A percentile compares a stretch with the other conserved stretches of the same genome.
phyloP scores from a whole-genome alignment of 2,888 invertebrate genomes.

The Zygothrica quintamaculata region DNA sequence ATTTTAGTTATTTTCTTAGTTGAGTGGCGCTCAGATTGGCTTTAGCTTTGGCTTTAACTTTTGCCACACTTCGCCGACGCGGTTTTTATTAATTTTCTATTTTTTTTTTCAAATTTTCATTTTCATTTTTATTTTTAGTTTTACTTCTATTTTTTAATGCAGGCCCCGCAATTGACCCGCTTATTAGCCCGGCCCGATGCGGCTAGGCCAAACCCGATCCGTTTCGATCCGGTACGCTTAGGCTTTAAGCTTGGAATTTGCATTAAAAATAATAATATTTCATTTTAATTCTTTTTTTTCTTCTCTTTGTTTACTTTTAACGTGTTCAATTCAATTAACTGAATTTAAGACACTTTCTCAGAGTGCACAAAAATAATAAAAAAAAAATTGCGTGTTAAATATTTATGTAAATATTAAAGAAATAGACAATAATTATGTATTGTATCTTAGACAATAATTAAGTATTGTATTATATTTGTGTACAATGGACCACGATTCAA shows the following conservation, averaged over 20 bases:
- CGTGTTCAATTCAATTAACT: conserved; percentile 66
- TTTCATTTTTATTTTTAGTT: conserved; percentile 31
- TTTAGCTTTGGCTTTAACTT: conserved; percentile 31
- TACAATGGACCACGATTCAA: conserved; percentile 35
- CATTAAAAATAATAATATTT: conserved; percentile 50
- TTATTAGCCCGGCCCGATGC: conserved; percentile 57
- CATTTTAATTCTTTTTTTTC: conserved; percentile 13
- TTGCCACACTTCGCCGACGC: conserved; percentile 25
- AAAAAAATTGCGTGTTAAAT: conserved; percentile 60
- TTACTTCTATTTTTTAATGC: conserved; percentile 52
- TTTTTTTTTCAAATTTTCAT: conserved; percentile 28
- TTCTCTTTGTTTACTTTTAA: conserved; percentile 35
- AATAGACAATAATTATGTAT: conserved; percentile 50
- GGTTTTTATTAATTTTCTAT: conserved; percentile 17
- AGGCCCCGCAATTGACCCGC: conserved; percentile 68
- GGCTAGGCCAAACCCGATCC: not conserved
- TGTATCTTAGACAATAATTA: too few species aligned
- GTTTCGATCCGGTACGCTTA: conserved; percentile 15
- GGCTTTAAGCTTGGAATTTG: conserved; percentile 44
- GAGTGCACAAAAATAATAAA: conserved; percentile 22
- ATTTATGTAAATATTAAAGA: conserved; percentile 60
- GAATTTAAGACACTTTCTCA: conserved; percentile 60
- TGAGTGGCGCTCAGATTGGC: conserved; percentile 47
- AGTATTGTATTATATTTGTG: conserved; percentile 9
- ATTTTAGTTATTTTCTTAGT: conserved; percentile 30